Evolutionary conservation across 2,888 invertebrate species (phyloP), one percentile per base, ranked within the genome.

Genomic region (Spicauda simplicius): DNA sequence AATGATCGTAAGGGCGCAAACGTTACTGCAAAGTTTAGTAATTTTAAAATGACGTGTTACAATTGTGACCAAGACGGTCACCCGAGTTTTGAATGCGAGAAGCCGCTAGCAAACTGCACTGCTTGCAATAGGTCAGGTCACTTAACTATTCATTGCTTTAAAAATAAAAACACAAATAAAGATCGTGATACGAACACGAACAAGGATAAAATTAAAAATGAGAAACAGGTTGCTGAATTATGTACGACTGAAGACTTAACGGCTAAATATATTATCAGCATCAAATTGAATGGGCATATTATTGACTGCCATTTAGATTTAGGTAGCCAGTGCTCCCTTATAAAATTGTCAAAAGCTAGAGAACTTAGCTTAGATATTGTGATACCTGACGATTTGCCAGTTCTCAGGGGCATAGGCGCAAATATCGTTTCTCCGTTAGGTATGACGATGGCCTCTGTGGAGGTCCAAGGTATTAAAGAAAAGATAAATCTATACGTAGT

Each of bases 241-340:
- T 19, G 53, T 14, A 20, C n/a, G n/a, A 54, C 41, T 18, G 55
- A 55, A 11, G 18, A 45, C 10, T 25, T 19, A 14, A 54, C 30
- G 16, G 62, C 30, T 45, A 63, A 63, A 63, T 63, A 63, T 2
- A n/a, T 63, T 8, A 11, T 63, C n/a, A 12, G 68, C 33, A 70
- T 73, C 18, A 67, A 62, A 16, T 48, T 72, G 0, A 69, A 71
- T 41, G 37, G 33, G 12, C 16, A 64, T 10, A 41, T 11, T 11
- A 52, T 64, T 12, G 14, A 20, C 5, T 71, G 74, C 50, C 72
- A 75, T 53, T 12, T 76, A 2, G 76, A 77, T 41, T 56, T 76
- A 16, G 76, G 76, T 2, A 77, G 76, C 37, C 74, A 76, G 33
- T 75, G 76, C 20, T 64, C 75, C 0, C 56, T 76, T 0, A 76